Base-by-base conservation (phyloP, 2,113 vertebrate species). In the Meles meles region DNA sequence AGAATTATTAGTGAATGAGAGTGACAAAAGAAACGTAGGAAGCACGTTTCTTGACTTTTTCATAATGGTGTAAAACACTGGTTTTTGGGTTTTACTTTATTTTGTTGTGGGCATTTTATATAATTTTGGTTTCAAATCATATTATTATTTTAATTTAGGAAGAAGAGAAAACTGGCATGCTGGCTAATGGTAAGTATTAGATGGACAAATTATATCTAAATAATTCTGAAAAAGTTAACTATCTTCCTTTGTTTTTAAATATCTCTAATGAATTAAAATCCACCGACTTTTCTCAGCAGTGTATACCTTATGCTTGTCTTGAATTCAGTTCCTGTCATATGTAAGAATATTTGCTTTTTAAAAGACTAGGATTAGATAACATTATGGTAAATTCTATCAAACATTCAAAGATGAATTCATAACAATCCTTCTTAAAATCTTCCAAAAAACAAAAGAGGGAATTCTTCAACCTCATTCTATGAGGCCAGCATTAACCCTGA, bases 161-260 rank as follows among this genome's bases (percentile, higher is more conserved):
- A 76, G 93, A 98, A 97, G 97, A 98, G 96, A 97, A 98, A 83
- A 92, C 98, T 97, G 98, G 98, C 83, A 99, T 99, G 99, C 98
- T 99, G 82, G 99, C 98, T 86, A 99, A 99, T 99, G 99, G 99
- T 99, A 99, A 98, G 71, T 97, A 91, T 94, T 92, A 84, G 15
- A 74, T 94, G 44, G 34, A 7, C 27, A 63, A 88, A 44, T 82
- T 71, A 52, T 34, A 97, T 76, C 27, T 94, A 82, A 86, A 37
- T 90, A 85, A 80, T 86, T 86, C 31, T 91, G 59, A 90, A n/a
- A 42, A 71, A 94, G 65, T 91, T 37, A 37, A 39, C 13, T 84
- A 9, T 84, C 20, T 61, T 0, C 82, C 88, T 95, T 57, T 96
- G 31, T 95, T 97, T 86, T 92, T 86, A 93, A 83, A 27, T 83